phyloP scores from a whole-genome alignment of 2,888 invertebrate genomes.

The Emesis furor region DNA sequence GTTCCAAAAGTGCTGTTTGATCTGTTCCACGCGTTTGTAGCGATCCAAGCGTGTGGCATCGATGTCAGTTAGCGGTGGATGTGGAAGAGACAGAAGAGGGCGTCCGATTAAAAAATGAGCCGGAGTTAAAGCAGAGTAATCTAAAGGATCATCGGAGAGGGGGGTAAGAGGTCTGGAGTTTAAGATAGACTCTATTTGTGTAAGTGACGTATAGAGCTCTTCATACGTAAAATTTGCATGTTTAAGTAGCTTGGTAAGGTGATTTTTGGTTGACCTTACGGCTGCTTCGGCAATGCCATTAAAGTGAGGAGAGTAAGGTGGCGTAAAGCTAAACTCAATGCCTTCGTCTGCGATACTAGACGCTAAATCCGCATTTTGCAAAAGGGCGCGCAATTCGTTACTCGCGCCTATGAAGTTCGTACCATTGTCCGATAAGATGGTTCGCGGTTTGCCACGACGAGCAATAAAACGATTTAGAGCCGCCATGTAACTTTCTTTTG shows the following conservation, averaged over 20 bases:
- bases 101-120: conserved; percentile 62
- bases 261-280: conserved; percentile 54
- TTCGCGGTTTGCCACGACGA: conserved; percentile 48
- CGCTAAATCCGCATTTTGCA: not conserved
- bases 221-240: conserved; percentile 55
- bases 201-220: conserved; percentile 58
- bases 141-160: conserved; percentile 53
- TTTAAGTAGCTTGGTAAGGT: conserved; percentile 44
- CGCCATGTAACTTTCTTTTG: conserved; percentile 41
- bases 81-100: conserved; percentile 49
- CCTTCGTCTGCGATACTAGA: conserved; percentile 38
- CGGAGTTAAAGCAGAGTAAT: conserved; percentile 53
- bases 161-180: conserved; percentile 61
- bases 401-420: conserved; percentile 47
- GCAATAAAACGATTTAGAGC: conserved; percentile 46
- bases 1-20: conserved; percentile 6
- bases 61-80: conserved; percentile 8
- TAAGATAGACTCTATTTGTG: conserved; percentile 59
- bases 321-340: conserved; percentile 64
- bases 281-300: conserved; percentile 58
- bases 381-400: conserved; percentile 17
- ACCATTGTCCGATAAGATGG: conserved; percentile 40
- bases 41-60: not conserved
- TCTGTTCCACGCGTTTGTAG: conserved; percentile 17
- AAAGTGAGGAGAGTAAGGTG: conserved; percentile 58